Base-by-base conservation (phyloP, 2,888 invertebrate species). In the Ceraclea dissimilis region DNA sequence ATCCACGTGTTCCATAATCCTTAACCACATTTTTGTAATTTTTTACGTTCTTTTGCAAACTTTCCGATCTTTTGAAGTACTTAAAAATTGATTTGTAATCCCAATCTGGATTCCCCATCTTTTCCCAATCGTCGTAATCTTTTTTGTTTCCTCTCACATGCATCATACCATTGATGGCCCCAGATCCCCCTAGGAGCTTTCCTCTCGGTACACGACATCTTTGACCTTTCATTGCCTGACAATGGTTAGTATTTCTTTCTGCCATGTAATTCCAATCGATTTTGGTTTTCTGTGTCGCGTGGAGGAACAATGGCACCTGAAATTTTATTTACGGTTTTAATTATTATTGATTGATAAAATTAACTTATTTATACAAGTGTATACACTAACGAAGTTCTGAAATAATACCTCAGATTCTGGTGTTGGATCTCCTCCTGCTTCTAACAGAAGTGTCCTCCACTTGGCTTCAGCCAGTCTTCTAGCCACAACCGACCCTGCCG, bases 401-500 rank as follows among this genome's bases (percentile, higher is more conserved):
- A n/a, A 11, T 31, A 11, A 8, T 39, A 39, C 39, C 55, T 58
- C 55, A 6, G 48, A 44, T 17, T 58, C 58, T n/a, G 49, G 33
- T 1, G 52, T 17, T 1, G 58, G 58, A 20, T 58, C 58, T 20
- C 90, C 91, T 8, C 93, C 93, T 0, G 92, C 92, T 70, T 93
- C 93, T 43, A 93, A 66, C 8, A 93, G 70, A 47, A 93, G 70
- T 0, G 91, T 84, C 65, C 82, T 88, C 90, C 90, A 92, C 5
- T 83, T 79, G 2, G 84, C 79, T 49, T 91, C 92, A 0, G 89
- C 81, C 1, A 93, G 72, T 47, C 94, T 77, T 62, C 89, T 92
- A 0, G 90, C 91, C 5, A 94, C 63, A 0, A 93, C 90, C 0
- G 88, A 82, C 0, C 93, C 93, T 0, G 92, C 92, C 0, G 90